Evolutionary conservation across 2,888 invertebrate species (phyloP), one percentile per base, ranked within the genome.

Genomic region (Synergus umbraculus): DNA sequence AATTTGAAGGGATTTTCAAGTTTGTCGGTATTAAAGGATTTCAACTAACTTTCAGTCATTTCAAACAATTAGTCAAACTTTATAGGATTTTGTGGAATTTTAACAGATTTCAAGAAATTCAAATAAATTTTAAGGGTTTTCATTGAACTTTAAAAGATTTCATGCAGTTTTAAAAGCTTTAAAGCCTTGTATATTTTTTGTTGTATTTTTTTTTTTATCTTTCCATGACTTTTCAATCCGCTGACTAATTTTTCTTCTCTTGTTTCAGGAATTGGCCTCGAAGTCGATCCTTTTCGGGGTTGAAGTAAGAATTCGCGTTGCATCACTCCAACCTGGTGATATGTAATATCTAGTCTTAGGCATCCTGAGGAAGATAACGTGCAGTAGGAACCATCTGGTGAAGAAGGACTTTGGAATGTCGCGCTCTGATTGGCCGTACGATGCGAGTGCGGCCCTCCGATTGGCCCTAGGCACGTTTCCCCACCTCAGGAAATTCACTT

Each of bases 401-500:
- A 86, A 86, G 84, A 87, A 84, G 79, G 84, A 87, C 86, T 87
- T 88, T 83, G 87, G 88, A 88, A 91, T 90, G 89, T 89, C 83
- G 86, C 85, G 87, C 88, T 90, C 89, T 87, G 89, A 91, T 91
- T 91, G 91, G 90, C 78, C 84, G 81, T 41, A 78, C 46, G 79
- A 77, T 77, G 83, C 79, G 81, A 83, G 83, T 81, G 81, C 83
- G 83, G 82, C 84, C 83, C 86, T 85, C 86, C 87, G 88, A 91
- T 91, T 90, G 90, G 91, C 88, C 87, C 87, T 85, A 87, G 85
- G 85, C 86, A 83, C 86, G 88, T 91, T 92, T 91, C 92, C 92
- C 92, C 92, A 91, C 92, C 91, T 90, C 84, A 87, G 88, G 89
- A 92, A 91, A 91, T 91, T 92, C 91, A 91, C 92, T 91, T 91